Evolutionary conservation across 2,888 invertebrate species (phyloP).

Genomic region (Theretra japonica): DNA sequence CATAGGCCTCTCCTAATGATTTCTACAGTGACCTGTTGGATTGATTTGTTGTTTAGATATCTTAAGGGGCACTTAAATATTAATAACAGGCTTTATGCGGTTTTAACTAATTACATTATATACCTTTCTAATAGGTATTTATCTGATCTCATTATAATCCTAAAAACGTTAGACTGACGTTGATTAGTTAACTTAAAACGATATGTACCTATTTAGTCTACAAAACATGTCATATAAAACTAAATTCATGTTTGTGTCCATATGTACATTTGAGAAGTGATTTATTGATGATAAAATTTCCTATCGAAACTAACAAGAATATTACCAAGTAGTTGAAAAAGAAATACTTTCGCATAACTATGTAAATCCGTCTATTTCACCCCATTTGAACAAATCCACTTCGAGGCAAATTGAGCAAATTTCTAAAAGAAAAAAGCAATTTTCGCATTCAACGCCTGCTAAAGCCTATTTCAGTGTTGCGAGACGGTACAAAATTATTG

Average conservation of each 20-base stretch:
- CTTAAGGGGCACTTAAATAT: neutral
- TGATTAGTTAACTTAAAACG: too few relatives aligned
- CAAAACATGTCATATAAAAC: too few relatives aligned
- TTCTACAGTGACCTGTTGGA: too few relatives aligned
- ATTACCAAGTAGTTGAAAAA: conserved; percentile 17
- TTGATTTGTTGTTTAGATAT: too few relatives aligned
- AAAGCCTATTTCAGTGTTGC: conserved; percentile 15
- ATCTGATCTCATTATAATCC: too few relatives aligned
- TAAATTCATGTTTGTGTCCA: too few relatives aligned
- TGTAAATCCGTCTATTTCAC: conserved; percentile 26
- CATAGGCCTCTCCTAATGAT: too few relatives aligned
- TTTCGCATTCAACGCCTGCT: conserved; percentile 22
- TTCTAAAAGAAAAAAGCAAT: conserved; percentile 26
- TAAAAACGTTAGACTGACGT: too few relatives aligned
- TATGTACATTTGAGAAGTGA: neutral
- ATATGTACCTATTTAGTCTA: too few relatives aligned
- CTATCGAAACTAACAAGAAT: conserved; percentile 34
- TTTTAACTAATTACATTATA: too few relatives aligned
- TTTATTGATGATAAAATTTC: conserved; percentile 27
- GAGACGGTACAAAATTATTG: conserved; percentile 7
- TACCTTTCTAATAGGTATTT: too few relatives aligned
- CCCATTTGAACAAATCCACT: conserved; percentile 26
- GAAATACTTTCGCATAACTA: conserved; percentile 14
- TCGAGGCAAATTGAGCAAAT: conserved; percentile 24
- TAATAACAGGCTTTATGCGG: neutral